Conservation (phyloP, 2,888 invertebrate species). For the Orthosia gothica region DNA sequence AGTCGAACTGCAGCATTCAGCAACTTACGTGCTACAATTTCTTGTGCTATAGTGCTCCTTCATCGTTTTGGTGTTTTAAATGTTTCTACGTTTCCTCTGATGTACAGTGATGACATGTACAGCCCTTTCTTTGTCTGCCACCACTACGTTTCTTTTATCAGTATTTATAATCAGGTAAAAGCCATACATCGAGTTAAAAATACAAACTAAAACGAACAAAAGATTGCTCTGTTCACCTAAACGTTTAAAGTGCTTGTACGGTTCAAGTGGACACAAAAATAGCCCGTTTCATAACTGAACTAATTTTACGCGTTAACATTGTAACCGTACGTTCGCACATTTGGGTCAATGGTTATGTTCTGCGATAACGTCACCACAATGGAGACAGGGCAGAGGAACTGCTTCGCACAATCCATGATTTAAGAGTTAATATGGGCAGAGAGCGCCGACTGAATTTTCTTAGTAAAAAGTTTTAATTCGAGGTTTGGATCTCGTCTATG, state of each 20-base stretch:
- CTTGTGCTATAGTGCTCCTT: too few relatives aligned
- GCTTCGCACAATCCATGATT: background rate
- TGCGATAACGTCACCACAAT: conserved; percentile 41
- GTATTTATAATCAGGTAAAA: background rate
- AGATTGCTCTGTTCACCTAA: conserved; percentile 23
- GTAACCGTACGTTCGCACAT: conserved; percentile 57
- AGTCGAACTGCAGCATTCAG: too few relatives aligned
- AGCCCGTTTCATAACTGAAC: conserved; percentile 65
- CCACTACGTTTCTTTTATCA: too few relatives aligned
- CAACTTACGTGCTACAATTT: too few relatives aligned
- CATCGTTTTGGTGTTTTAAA: too few relatives aligned
- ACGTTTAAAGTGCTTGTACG: conserved; percentile 40
- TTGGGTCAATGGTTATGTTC: conserved; percentile 68
- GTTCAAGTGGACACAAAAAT: conserved; percentile 67
- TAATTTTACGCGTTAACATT: conserved; percentile 65
- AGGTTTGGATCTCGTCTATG: too few relatives aligned
- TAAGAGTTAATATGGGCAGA: too few relatives aligned
- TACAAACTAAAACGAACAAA: conserved; percentile 2
- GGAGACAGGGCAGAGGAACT: conserved; percentile 35
- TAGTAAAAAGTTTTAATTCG: too few relatives aligned
- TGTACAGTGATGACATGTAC: too few relatives aligned
- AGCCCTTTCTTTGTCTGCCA: too few relatives aligned
- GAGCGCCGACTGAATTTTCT: too few relatives aligned
- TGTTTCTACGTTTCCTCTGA: too few relatives aligned
- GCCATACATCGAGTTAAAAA: background rate